These are phyloP conservation scores for Rugalucina vietnamica DNA, from an alignment of 2,888 invertebrate species.

Conservation along the genomic window DNA sequence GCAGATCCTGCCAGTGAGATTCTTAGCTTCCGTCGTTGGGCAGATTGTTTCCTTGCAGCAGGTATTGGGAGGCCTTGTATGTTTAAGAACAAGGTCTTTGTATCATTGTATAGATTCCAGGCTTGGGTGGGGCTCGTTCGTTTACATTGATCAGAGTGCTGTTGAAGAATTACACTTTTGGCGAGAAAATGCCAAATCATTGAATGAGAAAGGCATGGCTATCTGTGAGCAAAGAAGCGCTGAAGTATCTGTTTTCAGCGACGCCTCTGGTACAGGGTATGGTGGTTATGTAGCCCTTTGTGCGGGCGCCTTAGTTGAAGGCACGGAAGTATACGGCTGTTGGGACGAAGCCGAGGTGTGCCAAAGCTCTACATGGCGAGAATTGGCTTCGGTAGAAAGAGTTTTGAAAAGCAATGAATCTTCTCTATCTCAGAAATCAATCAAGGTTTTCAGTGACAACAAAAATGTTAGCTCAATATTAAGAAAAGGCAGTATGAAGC, in stretches of 20 bases:
- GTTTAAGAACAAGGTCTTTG: constrained; percentile 23
- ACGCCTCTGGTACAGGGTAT: constrained; percentile 1
- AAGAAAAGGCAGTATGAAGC: constrained; percentile 27
- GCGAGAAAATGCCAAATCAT: not conserved
- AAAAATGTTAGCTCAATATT: constrained; percentile 29
- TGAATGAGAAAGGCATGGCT: constrained; percentile 21
- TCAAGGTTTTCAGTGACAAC: constrained; percentile 21
- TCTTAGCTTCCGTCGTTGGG: constrained; percentile 28
- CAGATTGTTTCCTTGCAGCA: constrained; percentile 30
- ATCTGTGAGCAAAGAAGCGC: not conserved
- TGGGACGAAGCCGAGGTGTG: not conserved
- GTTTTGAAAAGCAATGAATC: constrained; percentile 1
- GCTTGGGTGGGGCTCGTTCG: constrained; percentile 26
- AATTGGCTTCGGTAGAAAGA: constrained; percentile 11
- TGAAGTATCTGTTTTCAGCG: not conserved
- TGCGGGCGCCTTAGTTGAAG: constrained; percentile 27
- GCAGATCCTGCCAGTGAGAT: constrained; percentile 13
- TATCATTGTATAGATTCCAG: constrained; percentile 24
- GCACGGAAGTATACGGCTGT: not conserved
- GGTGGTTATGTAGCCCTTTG: constrained; percentile 21
- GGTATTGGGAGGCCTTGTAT: constrained; percentile 10
- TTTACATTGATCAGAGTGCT: constrained; percentile 19
- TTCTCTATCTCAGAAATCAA: not conserved
- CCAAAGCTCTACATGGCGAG: constrained; percentile 30
- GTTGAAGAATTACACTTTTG: constrained; percentile 31